phyloP scores from a whole-genome alignment of 2,113 vertebrate genomes.

The Zapus hudsonius region DNA sequence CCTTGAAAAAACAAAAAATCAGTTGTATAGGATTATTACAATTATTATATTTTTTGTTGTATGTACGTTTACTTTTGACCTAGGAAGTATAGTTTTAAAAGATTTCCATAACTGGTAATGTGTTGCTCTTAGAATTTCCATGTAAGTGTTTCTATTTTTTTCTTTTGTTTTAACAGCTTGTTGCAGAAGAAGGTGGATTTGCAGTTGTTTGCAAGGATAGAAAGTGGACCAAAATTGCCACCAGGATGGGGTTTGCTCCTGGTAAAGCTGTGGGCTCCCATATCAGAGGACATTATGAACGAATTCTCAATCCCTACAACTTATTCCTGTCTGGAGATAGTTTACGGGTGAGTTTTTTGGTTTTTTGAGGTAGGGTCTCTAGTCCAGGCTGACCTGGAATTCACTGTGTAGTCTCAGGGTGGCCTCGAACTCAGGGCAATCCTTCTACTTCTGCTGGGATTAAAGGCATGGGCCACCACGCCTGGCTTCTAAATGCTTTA shows the following conservation, averaged over 20 bases:
- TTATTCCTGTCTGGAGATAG: constrained; percentile 95
- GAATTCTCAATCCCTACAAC: constrained; percentile 96
- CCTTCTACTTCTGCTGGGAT: too few species aligned
- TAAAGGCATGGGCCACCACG: too few species aligned
- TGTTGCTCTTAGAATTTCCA: neutral
- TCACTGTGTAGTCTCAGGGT: too few species aligned
- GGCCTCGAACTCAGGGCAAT: too few species aligned
- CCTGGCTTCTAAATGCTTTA: neutral
- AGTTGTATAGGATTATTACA: too few species aligned
- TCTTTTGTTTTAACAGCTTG: constrained; percentile 88
- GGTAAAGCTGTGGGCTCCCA: constrained; percentile 97
- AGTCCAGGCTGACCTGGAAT: too few species aligned
- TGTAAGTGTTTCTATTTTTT: neutral
- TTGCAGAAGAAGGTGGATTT: constrained; percentile 97
- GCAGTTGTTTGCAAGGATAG: constrained; percentile 95
- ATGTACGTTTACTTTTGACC: neutral
- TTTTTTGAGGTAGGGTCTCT: too few species aligned
- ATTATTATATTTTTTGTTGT: neutral
- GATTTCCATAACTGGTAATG: neutral
- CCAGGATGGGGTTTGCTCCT: constrained; percentile 95
- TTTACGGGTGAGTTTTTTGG: constrained; percentile 90
- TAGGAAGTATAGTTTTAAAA: constrained; percentile 32
- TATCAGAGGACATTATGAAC: constrained; percentile 96
- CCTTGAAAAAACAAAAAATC: too few species aligned
- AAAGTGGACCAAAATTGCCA: constrained; percentile 97